Evolutionary conservation across 2,113 vertebrate species (phyloP), one percentile per base, ranked within the genome.

Genomic region (Dromaius novaehollandiae): DNA sequence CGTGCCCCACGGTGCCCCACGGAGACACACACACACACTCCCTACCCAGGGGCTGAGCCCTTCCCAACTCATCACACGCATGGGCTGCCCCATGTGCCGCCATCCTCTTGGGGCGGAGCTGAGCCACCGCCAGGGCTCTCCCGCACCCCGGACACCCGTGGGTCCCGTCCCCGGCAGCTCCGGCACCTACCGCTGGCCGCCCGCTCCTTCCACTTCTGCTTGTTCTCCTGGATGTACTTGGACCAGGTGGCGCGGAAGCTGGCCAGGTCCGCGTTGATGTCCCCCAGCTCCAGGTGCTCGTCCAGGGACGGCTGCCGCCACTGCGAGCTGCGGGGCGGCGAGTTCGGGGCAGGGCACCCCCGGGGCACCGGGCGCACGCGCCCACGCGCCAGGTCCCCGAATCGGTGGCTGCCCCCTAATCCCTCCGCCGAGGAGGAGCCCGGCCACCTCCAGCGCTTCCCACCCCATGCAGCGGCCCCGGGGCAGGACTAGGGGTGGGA

Each of bases 181-280:
- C 44, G 6, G 40, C 26, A 70, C 98, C 17, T 95, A 99, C 99
- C 99, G 21, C 99, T 99, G 18, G 98, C 98, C 8, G 98, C 98
- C 86, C 98, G 97, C 56, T 99, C 99, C 97, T 99, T 99, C 99
- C 99, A 99, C 90, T 99, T 99, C 93, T 99, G 98, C 96, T 99
- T 99, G 98, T 99, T 99, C 97, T 99, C 99, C 94, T 99, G 99
- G 73, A 99, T 99, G 97, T 99, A 98, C 77, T 98, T 98, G 74
- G 97, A 98, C 99, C 99, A 99, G 8, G 98, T 99, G 61, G 99
- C 98, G 50, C 99, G 98, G 97, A 99, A 99, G 69, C 98, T 98
- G 85, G 98, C 98, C 93, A 99, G 98, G 78, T 99, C 99, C 2
- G 99, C 98, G 7, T 99, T 99, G 95, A 99, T 97, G 86, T 99